Evolutionary conservation across 2,797 vertebrate genomes (phyloP).

Genomic region (Micromesistius poutassou): DNA sequence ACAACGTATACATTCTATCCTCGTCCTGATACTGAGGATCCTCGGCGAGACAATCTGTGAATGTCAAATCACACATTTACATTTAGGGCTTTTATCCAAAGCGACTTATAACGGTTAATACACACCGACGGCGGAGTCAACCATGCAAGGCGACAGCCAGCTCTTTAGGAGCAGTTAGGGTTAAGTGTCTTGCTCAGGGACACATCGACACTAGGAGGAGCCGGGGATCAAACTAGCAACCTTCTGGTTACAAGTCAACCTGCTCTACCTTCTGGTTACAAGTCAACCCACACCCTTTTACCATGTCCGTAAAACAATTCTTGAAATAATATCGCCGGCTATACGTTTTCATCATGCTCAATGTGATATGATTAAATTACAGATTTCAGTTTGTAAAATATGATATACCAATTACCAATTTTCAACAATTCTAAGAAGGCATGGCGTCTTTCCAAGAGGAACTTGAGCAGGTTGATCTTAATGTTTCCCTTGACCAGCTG

Average conservation of each 20-base stretch:
- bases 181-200: no score
- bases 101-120: no score
- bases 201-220: no score
- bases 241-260: no score
- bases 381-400: background rate
- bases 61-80: slow-evolving; percentile 13
- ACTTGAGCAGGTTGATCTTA: slow-evolving; percentile 69
- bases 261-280: no score
- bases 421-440: slow-evolving; percentile 74
- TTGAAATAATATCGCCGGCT: background rate
- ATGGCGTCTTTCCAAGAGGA: slow-evolving; percentile 50
- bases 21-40: slow-evolving; percentile 51
- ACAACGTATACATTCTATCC: slow-evolving; percentile 59
- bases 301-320: no score
- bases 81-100: no score
- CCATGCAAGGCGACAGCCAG: no score
- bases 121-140: no score
- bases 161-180: no score
- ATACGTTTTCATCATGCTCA: background rate
- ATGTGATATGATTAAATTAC: background rate
- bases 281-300: no score
- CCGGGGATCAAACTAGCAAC: no score
- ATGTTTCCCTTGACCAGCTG: slow-evolving; percentile 66
- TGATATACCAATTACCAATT: slow-evolving; percentile 13
- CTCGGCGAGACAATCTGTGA: slow-evolving; percentile 68